Evolutionary conservation across 2,113 vertebrate species (phyloP), one percentile per base, ranked within the genome.

Genomic region (Mus pahari): DNA sequence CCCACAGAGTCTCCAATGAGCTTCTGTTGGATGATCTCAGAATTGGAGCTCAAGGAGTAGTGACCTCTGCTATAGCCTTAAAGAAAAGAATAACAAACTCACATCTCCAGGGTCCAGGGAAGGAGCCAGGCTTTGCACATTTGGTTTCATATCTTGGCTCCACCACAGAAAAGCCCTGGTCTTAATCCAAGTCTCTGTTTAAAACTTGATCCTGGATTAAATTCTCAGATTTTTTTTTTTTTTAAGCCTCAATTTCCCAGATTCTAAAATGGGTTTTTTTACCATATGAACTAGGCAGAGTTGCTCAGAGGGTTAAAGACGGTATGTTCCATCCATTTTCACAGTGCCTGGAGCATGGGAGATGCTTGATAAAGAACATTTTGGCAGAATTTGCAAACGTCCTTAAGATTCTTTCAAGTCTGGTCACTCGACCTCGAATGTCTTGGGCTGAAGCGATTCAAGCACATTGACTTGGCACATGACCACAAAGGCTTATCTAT

Each of bases 261-360:
- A 33, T 71, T 90, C 50, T 96, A 75, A 95, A 94, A 74, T 60
- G 68, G 24, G 26, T 82, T 95, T 48, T 48, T 95, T 96, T 84
- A 50, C 83, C 77, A 64, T 86, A 20, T 45, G 55, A 39, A 22
- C 36, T 58, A 39, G 33, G 20, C 28, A 50, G 14, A 64, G 71
- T 81, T 92, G 8, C 28, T 66, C 0, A 90, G 48, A 94, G 62
- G 45, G 95, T 95, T 78, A 58, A 64, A 94, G 45, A 60, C n/a
- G 28, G 24, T 50, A 3, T 28, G 5, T 60, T 33, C 50, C 45
- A 64, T 55, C 70, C 50, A 28, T 93, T 84, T 94, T 94, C 66
- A 88, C 36, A 58, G 20, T 79, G 31, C 70, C 74, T 79, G 14
- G 36, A 70, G 81, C 91, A 60, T 71, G 70, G 50, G 42, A 94